Evolutionary conservation across 2,797 vertebrate genomes (phyloP).

Genomic region (Pangasius djambal): DNA sequence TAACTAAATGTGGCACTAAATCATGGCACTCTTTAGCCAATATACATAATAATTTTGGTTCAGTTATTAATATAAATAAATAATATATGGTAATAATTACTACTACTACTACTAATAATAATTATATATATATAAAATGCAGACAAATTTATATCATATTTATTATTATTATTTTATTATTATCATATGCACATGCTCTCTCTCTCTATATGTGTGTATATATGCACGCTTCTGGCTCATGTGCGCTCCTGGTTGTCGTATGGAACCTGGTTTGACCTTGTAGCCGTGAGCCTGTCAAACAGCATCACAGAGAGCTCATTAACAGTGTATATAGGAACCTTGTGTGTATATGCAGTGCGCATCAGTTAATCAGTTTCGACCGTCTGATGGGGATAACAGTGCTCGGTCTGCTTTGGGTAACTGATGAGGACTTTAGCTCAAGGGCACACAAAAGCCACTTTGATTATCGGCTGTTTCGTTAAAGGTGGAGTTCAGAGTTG

Average conservation of each 20-base stretch:
- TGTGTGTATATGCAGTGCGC: slow-evolving; percentile 25
- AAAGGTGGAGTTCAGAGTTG: slow-evolving; percentile 45
- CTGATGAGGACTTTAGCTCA: slow-evolving; percentile 31
- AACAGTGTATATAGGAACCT: slow-evolving; percentile 44
- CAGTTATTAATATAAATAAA: no score
- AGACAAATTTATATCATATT: not conserved
- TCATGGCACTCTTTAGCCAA: not conserved
- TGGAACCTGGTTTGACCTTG: slow-evolving; percentile 5
- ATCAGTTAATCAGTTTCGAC: slow-evolving; percentile 56
- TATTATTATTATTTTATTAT: no score
- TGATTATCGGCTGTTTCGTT: slow-evolving; percentile 48
- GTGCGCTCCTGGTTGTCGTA: not conserved
- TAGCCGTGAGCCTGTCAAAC: slow-evolving; percentile 34
- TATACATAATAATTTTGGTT: not conserved
- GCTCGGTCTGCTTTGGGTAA: slow-evolving; percentile 29
- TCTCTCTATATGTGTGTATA: no score
- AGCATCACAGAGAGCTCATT: slow-evolving; percentile 45
- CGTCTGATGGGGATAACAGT: slow-evolving; percentile 26
- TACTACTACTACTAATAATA: no score
- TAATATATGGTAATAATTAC: no score
- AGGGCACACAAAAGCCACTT: slow-evolving; percentile 41
- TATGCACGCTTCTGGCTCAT: not conserved
- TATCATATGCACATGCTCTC: no score
- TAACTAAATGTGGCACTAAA: not conserved
- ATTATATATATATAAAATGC: no score